Conservation (phyloP, 2,797 vertebrate species). For the Arctocebus calabarensis region DNA sequence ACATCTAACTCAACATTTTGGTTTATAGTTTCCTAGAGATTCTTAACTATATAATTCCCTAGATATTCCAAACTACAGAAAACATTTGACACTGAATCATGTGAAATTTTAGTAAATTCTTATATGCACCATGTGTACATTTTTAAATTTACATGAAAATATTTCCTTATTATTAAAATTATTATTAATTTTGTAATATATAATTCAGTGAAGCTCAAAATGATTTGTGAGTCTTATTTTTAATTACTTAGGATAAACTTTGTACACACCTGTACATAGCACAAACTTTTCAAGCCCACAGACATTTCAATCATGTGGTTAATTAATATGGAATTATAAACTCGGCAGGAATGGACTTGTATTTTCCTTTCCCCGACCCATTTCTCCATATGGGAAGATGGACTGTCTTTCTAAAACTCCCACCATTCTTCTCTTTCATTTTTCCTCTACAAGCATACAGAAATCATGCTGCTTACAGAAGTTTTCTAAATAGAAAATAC, state of each 20-base stretch:
- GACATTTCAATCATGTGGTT: not conserved
- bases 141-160: slow-evolving; percentile 41
- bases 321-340: not conserved
- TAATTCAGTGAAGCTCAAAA: slow-evolving; percentile 16
- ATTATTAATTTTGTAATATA: not conserved
- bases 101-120: slow-evolving; percentile 36
- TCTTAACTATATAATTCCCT: not conserved
- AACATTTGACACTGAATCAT: slow-evolving; percentile 3
- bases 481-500: slow-evolving; percentile 23
- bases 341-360: not conserved
- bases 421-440: not conserved
- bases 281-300: not conserved
- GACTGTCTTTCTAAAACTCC: not conserved
- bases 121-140: not conserved
- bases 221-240: slow-evolving; percentile 22
- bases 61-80: not conserved
- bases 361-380: not conserved
- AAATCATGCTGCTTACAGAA: not conserved
- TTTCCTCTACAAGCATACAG: not conserved
- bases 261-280: not conserved
- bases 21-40: not conserved
- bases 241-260: slow-evolving; percentile 18
- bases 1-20: slow-evolving; percentile 16
- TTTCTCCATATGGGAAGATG: not conserved
- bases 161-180: no score